These are phyloP conservation scores for Corythoichthys intestinalis DNA, from an alignment of 2,113 vertebrate species.

Conservation along the genomic window DNA sequence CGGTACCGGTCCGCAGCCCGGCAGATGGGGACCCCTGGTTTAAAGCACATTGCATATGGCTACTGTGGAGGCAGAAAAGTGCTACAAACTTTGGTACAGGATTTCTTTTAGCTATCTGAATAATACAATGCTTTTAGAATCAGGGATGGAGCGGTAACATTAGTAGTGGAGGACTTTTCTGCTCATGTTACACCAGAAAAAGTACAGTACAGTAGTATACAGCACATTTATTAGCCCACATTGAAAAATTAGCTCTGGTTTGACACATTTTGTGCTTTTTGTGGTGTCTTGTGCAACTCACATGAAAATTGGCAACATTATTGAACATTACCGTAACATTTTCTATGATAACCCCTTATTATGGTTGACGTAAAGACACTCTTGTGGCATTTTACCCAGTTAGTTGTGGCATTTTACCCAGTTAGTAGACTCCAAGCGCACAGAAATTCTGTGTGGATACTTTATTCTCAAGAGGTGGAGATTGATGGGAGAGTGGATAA, in stretches of 20 bases:
- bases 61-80: slow-evolving; percentile 15
- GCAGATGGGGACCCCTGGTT: too few species aligned
- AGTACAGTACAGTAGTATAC: neutral
- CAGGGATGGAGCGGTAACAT: slow-evolving; percentile 27
- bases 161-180: slow-evolving; percentile 33
- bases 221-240: slow-evolving; percentile 10
- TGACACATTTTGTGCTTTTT: slow-evolving; percentile 35
- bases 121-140: slow-evolving; percentile 37
- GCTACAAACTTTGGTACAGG: slow-evolving; percentile 21
- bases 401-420: neutral
- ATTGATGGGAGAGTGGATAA: neutral
- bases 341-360: neutral
- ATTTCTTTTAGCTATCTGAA: slow-evolving; percentile 27
- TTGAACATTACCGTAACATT: neutral
- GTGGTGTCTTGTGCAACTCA: neutral
- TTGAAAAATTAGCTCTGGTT: slow-evolving; percentile 23
- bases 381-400: neutral
- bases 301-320: neutral
- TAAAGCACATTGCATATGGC: slow-evolving; percentile 10
- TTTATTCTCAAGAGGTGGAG: neutral
- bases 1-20: too few species aligned
- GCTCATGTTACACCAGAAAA: slow-evolving; percentile 29
- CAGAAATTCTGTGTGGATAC: neutral
- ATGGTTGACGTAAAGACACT: neutral
- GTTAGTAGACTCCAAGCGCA: neutral